phyloP scores from a whole-genome alignment of 2,888 invertebrate genomes.

The Abrostola triplasia region DNA sequence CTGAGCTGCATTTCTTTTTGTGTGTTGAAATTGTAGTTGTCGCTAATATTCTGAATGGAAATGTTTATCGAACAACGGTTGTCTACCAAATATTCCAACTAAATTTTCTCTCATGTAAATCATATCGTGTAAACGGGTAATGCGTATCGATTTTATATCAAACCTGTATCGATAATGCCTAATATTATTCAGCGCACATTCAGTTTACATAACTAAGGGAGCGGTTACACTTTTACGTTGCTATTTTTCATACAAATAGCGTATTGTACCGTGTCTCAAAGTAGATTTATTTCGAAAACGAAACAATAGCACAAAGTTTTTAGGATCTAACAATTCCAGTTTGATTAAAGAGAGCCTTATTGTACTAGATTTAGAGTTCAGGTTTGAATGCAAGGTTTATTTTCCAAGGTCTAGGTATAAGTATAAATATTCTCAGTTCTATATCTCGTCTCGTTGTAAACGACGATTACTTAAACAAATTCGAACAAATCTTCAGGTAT shows the following conservation, averaged over 20 bases:
- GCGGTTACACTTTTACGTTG: constrained; percentile 2
- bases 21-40: no score
- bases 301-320: background rate
- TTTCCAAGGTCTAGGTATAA: no score
- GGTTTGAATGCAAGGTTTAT: no score
- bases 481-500: no score
- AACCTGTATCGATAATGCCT: background rate
- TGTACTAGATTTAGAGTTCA: no score
- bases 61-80: background rate
- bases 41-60: no score
- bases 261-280: background rate
- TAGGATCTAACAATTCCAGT: no score
- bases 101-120: background rate
- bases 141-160: constrained; percentile 10
- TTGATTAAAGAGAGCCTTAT: no score
- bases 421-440: no score
- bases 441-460: no score
- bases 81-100: background rate
- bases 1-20: no score
- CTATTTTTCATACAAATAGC: constrained; percentile 5
- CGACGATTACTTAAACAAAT: no score
- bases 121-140: background rate
- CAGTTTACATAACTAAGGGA: constrained; percentile 9
- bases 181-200: constrained; percentile 13
- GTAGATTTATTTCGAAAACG: constrained; percentile 3